phyloP scores from a whole-genome alignment of 2,888 invertebrate genomes.

The Nephrotoma appendiculata region DNA sequence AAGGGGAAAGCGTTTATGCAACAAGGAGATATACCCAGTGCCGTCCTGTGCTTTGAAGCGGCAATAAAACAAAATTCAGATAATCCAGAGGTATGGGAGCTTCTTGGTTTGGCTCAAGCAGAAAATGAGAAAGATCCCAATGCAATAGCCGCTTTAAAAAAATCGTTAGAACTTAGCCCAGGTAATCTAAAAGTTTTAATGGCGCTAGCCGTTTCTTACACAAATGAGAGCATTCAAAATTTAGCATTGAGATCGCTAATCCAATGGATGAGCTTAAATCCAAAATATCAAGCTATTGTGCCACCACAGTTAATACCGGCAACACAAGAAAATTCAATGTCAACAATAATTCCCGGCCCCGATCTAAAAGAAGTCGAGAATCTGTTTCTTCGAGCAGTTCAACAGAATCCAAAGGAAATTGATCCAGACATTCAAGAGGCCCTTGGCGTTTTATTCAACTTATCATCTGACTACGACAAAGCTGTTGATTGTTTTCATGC shows the following conservation, averaged over 20 bases:
- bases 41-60: slow-evolving; percentile 92
- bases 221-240: slow-evolving; percentile 88
- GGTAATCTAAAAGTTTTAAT: slow-evolving; percentile 71
- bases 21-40: slow-evolving; percentile 85
- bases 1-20: slow-evolving; percentile 71
- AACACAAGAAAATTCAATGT: slow-evolving; percentile 20
- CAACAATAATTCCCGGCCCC: slow-evolving; percentile 33
- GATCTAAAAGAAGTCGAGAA: slow-evolving; percentile 49
- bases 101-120: slow-evolving; percentile 83
- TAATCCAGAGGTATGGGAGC: slow-evolving; percentile 72
- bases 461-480: slow-evolving; percentile 87
- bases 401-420: slow-evolving; percentile 53
- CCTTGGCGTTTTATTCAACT: slow-evolving; percentile 87
- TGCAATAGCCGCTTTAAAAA: slow-evolving; percentile 83
- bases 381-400: slow-evolving; percentile 64
- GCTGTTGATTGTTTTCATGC: slow-evolving; percentile 93
- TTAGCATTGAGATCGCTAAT: slow-evolving; percentile 73
- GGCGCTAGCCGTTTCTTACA: slow-evolving; percentile 84
- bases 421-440: slow-evolving; percentile 90
- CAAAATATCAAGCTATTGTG: slow-evolving; percentile 64
- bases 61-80: slow-evolving; percentile 72
- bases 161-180: slow-evolving; percentile 66
- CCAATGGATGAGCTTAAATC: slow-evolving; percentile 64
- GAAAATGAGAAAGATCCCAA: slow-evolving; percentile 95
- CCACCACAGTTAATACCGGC: slow-evolving; percentile 34